phyloP scores from a whole-genome alignment of 2,113 vertebrate genomes.

The Sander vitreus region DNA sequence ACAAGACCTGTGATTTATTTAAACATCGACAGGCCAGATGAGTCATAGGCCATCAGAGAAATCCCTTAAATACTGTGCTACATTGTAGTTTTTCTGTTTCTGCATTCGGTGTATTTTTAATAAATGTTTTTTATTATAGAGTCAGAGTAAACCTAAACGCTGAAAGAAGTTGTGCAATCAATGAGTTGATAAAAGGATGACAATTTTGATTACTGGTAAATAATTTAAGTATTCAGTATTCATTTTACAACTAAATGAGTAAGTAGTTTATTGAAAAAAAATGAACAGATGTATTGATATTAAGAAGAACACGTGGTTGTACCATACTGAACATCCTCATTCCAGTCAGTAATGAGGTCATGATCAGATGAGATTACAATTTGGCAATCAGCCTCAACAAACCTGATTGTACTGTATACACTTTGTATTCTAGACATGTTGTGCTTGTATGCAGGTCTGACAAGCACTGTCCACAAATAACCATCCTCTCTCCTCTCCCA shows the following conservation, averaged over 20 bases:
- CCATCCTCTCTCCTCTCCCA: slow-evolving; percentile 51
- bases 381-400: neutral
- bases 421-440: neutral
- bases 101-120: slow-evolving; percentile 9
- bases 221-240: neutral
- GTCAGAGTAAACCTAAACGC: neutral
- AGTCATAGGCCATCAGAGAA: slow-evolving; percentile 8
- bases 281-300: neutral
- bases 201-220: neutral
- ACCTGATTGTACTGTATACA: neutral
- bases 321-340: neutral
- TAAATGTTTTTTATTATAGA: neutral
- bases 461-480: slow-evolving; percentile 24
- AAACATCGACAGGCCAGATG: neutral
- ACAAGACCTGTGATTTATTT: slow-evolving; percentile 40
- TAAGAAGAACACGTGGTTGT: neutral
- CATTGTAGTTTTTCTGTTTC: neutral
- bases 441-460: neutral
- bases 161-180: slow-evolving; percentile 5
- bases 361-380: neutral
- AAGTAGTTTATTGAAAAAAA: neutral
- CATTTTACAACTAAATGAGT: neutral
- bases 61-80: slow-evolving; percentile 7
- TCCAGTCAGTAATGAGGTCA: neutral
- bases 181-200: neutral